phyloP scores from a whole-genome alignment of 2,797 vertebrate genomes.

The Sandelia bainsii region DNA sequence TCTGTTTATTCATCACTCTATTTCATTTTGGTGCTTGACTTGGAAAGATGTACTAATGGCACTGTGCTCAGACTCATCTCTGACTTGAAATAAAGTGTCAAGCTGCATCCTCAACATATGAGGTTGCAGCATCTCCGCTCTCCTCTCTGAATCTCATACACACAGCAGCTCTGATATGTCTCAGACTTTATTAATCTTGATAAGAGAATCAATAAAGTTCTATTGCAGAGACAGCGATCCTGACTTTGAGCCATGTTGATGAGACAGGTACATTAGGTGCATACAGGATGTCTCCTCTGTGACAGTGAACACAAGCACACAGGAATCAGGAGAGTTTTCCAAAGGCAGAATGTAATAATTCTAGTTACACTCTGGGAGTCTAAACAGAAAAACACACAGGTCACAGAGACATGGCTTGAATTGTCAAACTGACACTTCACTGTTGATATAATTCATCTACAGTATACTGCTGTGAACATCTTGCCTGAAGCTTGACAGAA shows the following conservation, averaged over 20 bases:
- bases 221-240: conserved; percentile 30
- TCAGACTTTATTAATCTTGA: conserved; percentile 74
- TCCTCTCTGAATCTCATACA: conserved; percentile 23
- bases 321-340: conserved; percentile 7
- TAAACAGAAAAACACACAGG: neutral
- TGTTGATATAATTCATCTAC: conserved; percentile 32
- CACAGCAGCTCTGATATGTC: conserved; percentile 21
- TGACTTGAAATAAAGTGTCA: conserved; percentile 49
- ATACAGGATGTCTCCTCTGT: conserved; percentile 22
- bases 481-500: conserved; percentile 48
- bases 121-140: conserved; percentile 15
- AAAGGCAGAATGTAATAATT: conserved; percentile 36
- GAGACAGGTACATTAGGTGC: conserved; percentile 27
- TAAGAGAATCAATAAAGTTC: conserved; percentile 70
- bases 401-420: conserved; percentile 3
- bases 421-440: conserved; percentile 24
- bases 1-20: conserved; percentile 16
- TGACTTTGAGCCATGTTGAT: conserved; percentile 29
- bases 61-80: conserved; percentile 10
- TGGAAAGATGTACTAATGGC: neutral
- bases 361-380: neutral
- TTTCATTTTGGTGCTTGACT: conserved; percentile 27
- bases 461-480: conserved; percentile 29
- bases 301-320: conserved; percentile 15
- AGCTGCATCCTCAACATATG: conserved; percentile 17